A percentile compares a stretch with the other conserved stretches of the same genome.
phyloP scores from a whole-genome alignment of 2,113 vertebrate genomes.

The Thinocorus orbignyianus region DNA sequence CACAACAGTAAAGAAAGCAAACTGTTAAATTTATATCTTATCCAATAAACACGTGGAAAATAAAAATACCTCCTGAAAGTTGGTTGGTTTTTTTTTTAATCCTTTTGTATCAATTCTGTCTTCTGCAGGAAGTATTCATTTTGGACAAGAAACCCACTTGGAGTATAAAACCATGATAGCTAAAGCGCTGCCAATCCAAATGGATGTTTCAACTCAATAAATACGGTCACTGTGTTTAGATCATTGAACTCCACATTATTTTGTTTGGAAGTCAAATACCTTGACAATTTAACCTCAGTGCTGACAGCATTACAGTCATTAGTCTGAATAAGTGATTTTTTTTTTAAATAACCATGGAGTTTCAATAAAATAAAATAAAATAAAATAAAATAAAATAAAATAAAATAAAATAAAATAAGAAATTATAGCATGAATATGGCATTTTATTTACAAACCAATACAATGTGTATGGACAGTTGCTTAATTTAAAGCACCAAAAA shows the following conservation, averaged over 20 bases:
- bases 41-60: background rate
- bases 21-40: background rate
- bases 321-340: rapidly evolving
- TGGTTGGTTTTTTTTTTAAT: background rate
- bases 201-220: background rate
- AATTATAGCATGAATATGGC: background rate
- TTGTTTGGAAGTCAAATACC: background rate
- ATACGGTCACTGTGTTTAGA: background rate
- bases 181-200: background rate
- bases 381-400: no score
- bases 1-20: background rate
- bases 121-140: background rate
- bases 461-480: background rate
- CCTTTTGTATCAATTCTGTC: background rate
- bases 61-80: background rate
- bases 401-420: background rate
- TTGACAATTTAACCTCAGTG: background rate
- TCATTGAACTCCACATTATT: background rate
- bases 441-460: background rate
- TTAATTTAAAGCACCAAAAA: background rate
- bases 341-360: background rate
- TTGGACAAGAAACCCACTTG: background rate
- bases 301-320: background rate
- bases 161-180: background rate
- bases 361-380: background rate